Conservation (phyloP, 2,113 vertebrate genomes). For the Colius striatus region DNA sequence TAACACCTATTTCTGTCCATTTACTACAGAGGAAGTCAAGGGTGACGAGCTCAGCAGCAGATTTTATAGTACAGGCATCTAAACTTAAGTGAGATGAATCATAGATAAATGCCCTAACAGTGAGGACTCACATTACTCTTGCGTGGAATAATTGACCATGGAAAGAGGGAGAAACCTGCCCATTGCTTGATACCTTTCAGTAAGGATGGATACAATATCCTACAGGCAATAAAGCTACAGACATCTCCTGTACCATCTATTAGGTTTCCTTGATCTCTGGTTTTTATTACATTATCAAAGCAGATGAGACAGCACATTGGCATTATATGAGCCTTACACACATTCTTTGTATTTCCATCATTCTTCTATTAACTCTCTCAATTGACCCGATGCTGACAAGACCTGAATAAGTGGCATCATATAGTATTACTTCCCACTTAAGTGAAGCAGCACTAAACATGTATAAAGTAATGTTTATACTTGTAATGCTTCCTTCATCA, state of each 20-base stretch:
- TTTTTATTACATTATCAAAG: slow-evolving; percentile 19
- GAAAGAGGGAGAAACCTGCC: neutral
- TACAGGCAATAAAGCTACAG: neutral
- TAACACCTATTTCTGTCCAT: slow-evolving; percentile 27
- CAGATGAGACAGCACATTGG: neutral
- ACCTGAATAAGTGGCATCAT: neutral
- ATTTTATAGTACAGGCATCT: neutral
- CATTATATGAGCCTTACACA: neutral
- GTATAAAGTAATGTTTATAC: neutral
- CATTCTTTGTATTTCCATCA: neutral
- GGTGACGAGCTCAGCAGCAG: neutral
- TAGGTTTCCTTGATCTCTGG: neutral
- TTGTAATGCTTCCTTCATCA: neutral
- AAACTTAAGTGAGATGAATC: slow-evolving; percentile 46
- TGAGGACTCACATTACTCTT: neutral
- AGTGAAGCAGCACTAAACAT: neutral
- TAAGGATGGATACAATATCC: neutral
- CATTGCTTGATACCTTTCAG: neutral
- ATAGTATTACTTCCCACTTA: neutral
- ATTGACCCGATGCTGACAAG: neutral
- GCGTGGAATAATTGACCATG: neutral
- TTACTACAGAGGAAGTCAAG: neutral
- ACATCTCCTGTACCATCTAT: neutral
- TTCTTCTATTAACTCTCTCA: neutral
- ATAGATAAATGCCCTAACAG: neutral